Evolutionary conservation across 1,140 invertebrate species (phyloP).

Genomic region (Elymnias hypermnestra): DNA sequence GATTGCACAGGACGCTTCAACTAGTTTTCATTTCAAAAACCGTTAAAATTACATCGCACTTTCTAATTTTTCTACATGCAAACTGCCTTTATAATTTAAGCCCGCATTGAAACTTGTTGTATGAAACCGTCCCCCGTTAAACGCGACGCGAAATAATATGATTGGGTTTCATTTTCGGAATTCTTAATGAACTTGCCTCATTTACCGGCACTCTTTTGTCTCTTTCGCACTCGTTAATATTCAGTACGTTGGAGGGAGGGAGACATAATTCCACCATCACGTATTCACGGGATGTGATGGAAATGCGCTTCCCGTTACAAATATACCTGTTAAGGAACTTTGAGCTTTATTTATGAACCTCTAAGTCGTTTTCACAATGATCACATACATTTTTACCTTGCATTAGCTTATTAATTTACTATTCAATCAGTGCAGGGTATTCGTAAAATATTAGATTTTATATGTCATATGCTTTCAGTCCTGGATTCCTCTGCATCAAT

Average conservation of each 20-base stretch:
- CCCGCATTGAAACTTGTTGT: constrained; percentile 6
- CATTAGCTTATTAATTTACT: constrained; percentile 30
- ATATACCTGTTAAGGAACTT: background rate
- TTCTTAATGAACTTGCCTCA: constrained; percentile 48
- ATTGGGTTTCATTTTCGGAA: constrained; percentile 57
- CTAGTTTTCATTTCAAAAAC: background rate
- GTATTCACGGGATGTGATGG: constrained; percentile 12
- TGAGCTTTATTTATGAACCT: background rate
- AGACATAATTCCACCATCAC: constrained; percentile 6
- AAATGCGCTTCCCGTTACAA: constrained; percentile 15
- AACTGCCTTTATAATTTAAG: constrained; percentile 5
- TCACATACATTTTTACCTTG: background rate
- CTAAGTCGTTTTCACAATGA: constrained; percentile 9
- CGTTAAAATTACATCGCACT: background rate
- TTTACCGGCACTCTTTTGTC: constrained; percentile 23
- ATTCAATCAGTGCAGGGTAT: constrained; percentile 26
- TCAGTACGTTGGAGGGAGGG: constrained; percentile 19
- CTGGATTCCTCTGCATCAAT: background rate
- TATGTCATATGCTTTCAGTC: constrained; percentile 7
- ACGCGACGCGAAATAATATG: constrained; percentile 45
- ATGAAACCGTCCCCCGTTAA: constrained; percentile 33
- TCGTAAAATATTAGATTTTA: constrained; percentile 17
- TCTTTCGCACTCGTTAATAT: constrained; percentile 13
- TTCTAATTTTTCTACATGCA: constrained; percentile 1
- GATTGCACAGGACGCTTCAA: no score